Base-by-base conservation (phyloP, 1,140 invertebrate species). In the Drosophila lacertosa region DNA sequence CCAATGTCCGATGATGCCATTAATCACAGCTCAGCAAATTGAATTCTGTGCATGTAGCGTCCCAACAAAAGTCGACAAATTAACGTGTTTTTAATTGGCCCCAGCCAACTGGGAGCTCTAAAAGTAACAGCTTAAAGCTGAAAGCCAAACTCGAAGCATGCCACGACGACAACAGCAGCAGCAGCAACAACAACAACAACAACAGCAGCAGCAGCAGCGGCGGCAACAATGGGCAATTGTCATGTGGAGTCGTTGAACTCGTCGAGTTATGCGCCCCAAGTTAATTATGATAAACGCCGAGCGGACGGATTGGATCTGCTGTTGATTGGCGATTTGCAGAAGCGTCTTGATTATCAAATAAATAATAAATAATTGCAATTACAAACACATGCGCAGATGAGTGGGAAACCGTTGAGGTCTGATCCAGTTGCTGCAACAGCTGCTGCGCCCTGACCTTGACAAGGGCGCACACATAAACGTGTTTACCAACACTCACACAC, bases 61-160 rank as follows among this genome's bases (percentile, higher is more conserved):
- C 60, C 67, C 57, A 57, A 68, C 72, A 77, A 63, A 74, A 78
- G 77, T 77, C 81, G 64, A 84, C 81, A 84, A 84, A 84, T 84
- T 84, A 84, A 84, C 77, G 81, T 84, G 69, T 86, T 86, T 86
- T 84, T 84, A 74, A 84, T 84, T 84, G 72, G 69, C 26, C 35
- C 24, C 67, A 39, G 24, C 4, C 47, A 51, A 48, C 55, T 58
- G 58, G 66, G 58, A 47, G 66, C 57, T 45, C 57, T 50, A 65
- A 65, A 65, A 70, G 62, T 50, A 57, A 65, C 57, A 71, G 68
- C 68, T 57, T 35, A 59, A 35, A 35, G 50, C 37, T 29, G 45
- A 24, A 20, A 71, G 50, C 37, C 45, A 55, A 29, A 53, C 59
- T 15, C 42, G 32, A 32, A 63, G 40, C 55, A 71, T 53, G 40